Percentiles rank a stretch among this genome's conserved stretches.
Evolutionary conservation across 1,140 invertebrate species (phyloP).

Genomic region (Heliconius himera): DNA sequence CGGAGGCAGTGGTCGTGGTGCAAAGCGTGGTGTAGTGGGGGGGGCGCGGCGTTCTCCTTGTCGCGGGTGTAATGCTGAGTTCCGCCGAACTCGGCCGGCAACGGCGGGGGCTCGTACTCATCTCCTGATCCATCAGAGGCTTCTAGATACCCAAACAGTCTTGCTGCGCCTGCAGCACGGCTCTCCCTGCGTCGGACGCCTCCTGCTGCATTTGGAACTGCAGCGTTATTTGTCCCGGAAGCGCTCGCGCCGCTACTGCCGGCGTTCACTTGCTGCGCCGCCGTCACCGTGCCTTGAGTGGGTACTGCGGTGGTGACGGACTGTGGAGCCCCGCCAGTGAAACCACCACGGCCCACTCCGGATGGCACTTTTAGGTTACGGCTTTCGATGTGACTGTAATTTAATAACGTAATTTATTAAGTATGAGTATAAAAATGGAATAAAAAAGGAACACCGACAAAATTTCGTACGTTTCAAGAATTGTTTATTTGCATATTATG

Average conservation of each 20-base stretch:
- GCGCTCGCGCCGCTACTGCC: constrained; percentile 40
- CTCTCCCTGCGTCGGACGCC: constrained; percentile 54
- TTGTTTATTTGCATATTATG: too few relatives aligned
- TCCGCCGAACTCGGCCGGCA: constrained; percentile 50
- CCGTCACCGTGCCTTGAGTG: constrained; percentile 31
- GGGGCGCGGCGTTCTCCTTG: constrained; percentile 80
- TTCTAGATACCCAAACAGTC: constrained; percentile 83
- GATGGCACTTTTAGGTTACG: constrained; percentile 76
- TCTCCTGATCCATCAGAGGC: constrained; percentile 83
- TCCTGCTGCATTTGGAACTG: constrained; percentile 32
- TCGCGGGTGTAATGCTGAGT: constrained; percentile 70
- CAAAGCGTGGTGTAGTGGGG: constrained; percentile 56
- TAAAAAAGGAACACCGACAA: too few relatives aligned
- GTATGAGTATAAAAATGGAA: too few relatives aligned
- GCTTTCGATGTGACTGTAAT: constrained; percentile 74
- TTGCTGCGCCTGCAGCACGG: constrained; percentile 81
- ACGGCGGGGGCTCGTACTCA: constrained; percentile 66
- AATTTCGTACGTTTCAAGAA: too few relatives aligned
- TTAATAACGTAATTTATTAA: too few relatives aligned
- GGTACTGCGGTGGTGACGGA: constrained; percentile 18
- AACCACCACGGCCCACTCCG: constrained; percentile 48
- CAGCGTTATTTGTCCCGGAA: constrained; percentile 27
- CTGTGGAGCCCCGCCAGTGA: constrained; percentile 36
- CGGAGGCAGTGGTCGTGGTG: constrained; percentile 75
- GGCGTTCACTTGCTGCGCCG: constrained; percentile 28